Percentiles rank a stretch among this genome's conserved stretches.
phyloP scores from a whole-genome alignment of 2,888 invertebrate species.

The Pheosia gnoma region DNA sequence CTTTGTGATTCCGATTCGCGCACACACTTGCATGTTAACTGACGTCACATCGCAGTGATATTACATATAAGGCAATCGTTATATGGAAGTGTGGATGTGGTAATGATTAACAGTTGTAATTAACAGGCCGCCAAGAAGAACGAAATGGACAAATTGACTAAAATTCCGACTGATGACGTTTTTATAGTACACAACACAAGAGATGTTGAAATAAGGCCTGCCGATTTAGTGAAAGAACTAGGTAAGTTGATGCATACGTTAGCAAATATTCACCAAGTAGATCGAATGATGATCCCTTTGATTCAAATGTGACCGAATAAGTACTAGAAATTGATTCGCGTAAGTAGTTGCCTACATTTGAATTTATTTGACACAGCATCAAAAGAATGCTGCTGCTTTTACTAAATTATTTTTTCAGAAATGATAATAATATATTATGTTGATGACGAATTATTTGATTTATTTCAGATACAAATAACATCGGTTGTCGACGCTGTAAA shows the following conservation, averaged over 20 bases:
- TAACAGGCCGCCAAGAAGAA: constrained; percentile 15
- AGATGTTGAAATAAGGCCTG: constrained; percentile 35
- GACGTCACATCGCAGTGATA: too few relatives aligned
- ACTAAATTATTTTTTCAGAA: background rate
- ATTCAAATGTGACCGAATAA: too few relatives aligned
- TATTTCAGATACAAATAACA: constrained; percentile 52
- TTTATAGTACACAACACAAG: constrained; percentile 55
- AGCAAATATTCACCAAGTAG: too few relatives aligned
- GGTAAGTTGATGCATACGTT: constrained; percentile 36
- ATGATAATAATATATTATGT: background rate
- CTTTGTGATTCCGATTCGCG: too few relatives aligned
- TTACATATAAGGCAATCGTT: too few relatives aligned
- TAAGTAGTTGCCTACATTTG: too few relatives aligned
- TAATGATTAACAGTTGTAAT: constrained; percentile 1
- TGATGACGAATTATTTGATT: background rate
- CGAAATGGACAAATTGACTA: constrained; percentile 7
- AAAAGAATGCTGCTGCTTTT: background rate
- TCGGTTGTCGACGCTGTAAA: constrained; percentile 62
- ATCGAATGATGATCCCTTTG: too few relatives aligned
- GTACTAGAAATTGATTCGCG: too few relatives aligned
- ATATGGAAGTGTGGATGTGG: too few relatives aligned
- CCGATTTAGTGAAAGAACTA: constrained; percentile 40
- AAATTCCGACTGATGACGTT: constrained; percentile 28
- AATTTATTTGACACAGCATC: too few relatives aligned
- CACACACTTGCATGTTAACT: too few relatives aligned